These are phyloP conservation scores for Phytoseiulus persimilis DNA, from an alignment of 2,888 invertebrate species.

Conservation along the genomic window DNA sequence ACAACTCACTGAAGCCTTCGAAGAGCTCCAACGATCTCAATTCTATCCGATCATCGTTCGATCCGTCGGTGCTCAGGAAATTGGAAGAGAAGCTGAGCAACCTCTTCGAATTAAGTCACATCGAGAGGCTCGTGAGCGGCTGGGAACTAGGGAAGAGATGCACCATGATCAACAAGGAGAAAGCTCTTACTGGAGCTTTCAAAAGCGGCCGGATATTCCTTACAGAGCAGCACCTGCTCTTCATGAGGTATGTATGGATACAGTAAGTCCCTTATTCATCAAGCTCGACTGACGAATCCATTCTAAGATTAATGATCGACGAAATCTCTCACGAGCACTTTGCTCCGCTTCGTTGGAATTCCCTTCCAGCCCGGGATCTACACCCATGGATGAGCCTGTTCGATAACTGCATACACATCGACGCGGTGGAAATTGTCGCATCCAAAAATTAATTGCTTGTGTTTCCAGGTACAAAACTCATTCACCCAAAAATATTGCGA, in stretches of 20 bases:
- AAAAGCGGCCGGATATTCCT: constrained; percentile 51
- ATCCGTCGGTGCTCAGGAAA: constrained; percentile 25
- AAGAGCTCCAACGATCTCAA: constrained; percentile 21
- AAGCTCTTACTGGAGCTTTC: constrained; percentile 50
- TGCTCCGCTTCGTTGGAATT: too few relatives aligned
- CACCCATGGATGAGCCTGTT: too few relatives aligned
- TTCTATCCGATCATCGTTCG: constrained; percentile 13
- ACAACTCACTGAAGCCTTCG: constrained; percentile 26
- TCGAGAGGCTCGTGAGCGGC: constrained; percentile 42
- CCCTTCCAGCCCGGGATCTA: too few relatives aligned
- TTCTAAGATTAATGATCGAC: too few relatives aligned
- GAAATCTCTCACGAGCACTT: too few relatives aligned
- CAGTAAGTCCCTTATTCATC: background rate
- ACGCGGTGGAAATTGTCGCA: background rate
- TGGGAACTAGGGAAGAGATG: constrained; percentile 51
- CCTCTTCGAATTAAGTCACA: constrained; percentile 18
- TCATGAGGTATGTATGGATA: constrained; percentile 10
- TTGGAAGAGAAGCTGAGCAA: constrained; percentile 34
- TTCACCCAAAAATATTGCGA: constrained; percentile 50
- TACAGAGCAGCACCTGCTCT: constrained; percentile 47
- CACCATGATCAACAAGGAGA: constrained; percentile 51
- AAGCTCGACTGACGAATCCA: too few relatives aligned
- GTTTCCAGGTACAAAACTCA: constrained; percentile 48
- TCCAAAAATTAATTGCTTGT: background rate
- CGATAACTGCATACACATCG: background rate